Percentiles rank a stretch among this genome's conserved stretches.
These are phyloP conservation scores for Zosterops hypoxanthus DNA, from an alignment of 2,113 vertebrate genomes.

Conservation along the genomic window DNA sequence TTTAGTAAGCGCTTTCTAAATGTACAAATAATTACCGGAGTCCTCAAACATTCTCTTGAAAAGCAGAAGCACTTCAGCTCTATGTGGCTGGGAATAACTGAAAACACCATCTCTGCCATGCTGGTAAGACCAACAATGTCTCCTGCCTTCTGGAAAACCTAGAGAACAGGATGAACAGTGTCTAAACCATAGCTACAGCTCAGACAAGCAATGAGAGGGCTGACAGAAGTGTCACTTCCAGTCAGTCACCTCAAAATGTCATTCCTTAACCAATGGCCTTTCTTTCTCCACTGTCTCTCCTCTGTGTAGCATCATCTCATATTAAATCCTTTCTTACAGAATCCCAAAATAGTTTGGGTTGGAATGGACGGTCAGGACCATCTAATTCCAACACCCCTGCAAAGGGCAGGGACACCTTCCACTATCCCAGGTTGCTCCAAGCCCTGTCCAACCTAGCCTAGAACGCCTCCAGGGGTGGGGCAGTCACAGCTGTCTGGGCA, in stretches of 20 bases:
- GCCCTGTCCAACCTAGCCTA: rapidly evolving
- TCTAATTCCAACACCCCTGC: not conserved
- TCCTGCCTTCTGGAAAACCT: not conserved
- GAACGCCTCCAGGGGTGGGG: not conserved
- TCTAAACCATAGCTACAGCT: not conserved
- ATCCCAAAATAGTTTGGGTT: not conserved
- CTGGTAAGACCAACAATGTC: not conserved
- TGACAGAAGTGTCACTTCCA: not conserved
- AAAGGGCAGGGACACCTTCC: not conserved
- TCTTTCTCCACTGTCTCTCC: not conserved
- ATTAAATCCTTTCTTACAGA: not conserved
- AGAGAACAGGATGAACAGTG: not conserved
- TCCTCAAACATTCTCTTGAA: not conserved
- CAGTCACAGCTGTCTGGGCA: not conserved
- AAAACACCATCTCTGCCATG: not conserved
- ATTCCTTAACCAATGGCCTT: not conserved
- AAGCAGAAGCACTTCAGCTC: not conserved
- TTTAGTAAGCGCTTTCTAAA: not conserved
- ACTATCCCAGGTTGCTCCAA: not conserved
- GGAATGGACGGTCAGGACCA: not conserved
- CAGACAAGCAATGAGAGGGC: not conserved
- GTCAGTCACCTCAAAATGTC: not conserved
- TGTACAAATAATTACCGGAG: not conserved
- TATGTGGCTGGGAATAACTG: not conserved
- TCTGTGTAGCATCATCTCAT: not conserved